Evolutionary conservation across 2,888 invertebrate species (phyloP).

Genomic region (Synergus japonicus): DNA sequence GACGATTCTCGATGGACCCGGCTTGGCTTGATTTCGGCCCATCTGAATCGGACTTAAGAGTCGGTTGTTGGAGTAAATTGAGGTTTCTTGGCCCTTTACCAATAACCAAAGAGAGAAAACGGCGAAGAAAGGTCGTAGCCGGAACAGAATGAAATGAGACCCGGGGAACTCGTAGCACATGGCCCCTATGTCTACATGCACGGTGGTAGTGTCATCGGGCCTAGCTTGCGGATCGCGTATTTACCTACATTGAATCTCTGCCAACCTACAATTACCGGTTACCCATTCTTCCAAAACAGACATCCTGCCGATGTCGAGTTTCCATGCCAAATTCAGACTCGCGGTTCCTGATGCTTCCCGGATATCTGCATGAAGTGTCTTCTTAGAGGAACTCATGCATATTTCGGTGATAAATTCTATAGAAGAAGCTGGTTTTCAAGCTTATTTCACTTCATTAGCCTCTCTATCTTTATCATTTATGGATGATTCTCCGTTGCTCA

Average conservation of each 20-base stretch:
- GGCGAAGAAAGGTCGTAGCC: conserved; percentile 56
- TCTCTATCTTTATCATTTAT: no score
- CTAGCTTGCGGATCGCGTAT: conserved; percentile 71
- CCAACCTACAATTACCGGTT: conserved; percentile 77
- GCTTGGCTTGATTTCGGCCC: conserved; percentile 64
- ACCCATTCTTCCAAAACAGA: conserved; percentile 69
- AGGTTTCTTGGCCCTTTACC: conserved; percentile 75
- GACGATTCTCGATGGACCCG: conserved; percentile 55
- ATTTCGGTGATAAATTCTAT: background rate
- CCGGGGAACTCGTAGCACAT: conserved; percentile 64
- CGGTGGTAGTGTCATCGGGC: conserved; percentile 68
- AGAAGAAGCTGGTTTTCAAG: background rate
- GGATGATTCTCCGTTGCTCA: no score
- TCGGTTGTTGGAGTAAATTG: conserved; percentile 62
- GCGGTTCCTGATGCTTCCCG: conserved; percentile 57
- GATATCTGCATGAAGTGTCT: conserved; percentile 64
- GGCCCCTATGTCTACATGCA: conserved; percentile 66
- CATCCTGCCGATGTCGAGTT: conserved; percentile 52
- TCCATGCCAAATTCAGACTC: conserved; percentile 68
- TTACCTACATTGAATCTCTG: conserved; percentile 77
- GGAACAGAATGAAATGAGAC: conserved; percentile 50
- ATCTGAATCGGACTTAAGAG: conserved; percentile 70
- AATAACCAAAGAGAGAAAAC: conserved; percentile 71
- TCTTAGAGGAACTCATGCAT: background rate
- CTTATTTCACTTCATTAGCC: background rate